Evolutionary conservation across 53 echinoderm and acorn worm genomes (phyloP), one percentile per base, ranked within the genome.

Genomic region (Apostichopus leukothele): DNA sequence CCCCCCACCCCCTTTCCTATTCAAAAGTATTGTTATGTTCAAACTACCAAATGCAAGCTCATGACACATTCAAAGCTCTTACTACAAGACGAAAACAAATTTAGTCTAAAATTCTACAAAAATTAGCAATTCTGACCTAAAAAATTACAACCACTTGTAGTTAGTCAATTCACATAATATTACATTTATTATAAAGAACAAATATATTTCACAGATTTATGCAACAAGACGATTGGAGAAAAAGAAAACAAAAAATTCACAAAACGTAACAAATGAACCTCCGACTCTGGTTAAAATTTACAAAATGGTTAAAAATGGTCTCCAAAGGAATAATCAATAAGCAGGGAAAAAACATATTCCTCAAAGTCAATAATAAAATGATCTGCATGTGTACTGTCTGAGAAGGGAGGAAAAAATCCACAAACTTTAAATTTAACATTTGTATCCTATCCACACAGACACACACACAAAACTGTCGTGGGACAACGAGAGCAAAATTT

Each of bases 141-240:
- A 39, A 39, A 39, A 39, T 39, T 39, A 39, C 39, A 39, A 39
- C 39, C 39, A 39, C 39, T 39, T 39, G 39, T 39, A 39, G 12
- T 63, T 63, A 63, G 63, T 11, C 63, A 63, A 63, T 63, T 63
- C 63, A 63, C 63, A 63, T 63, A 63, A 63, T 63, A 63, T 63
- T 63, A 63, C 63, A 79, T 79, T 79, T 79, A 79, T 79, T 39
- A 39, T 39, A 39, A 79, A 79, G 79, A 79, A 79, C 79, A 79
- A 53, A 50, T 79, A 51, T 79, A 79, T 79, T 79, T 79, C 79
- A 79, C 79, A 79, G 51, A 53, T 79, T 16, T 11, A 79, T 79
- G 79, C 79, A 79, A 79, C 51, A 79, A 51, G 53, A 79, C 39
- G 51, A 78, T 50, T 52, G 50, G 53, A 51, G 7, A 79, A 51